Base-by-base conservation (phyloP, 2,888 invertebrate genomes). In the Acanthosepion esculentum region DNA sequence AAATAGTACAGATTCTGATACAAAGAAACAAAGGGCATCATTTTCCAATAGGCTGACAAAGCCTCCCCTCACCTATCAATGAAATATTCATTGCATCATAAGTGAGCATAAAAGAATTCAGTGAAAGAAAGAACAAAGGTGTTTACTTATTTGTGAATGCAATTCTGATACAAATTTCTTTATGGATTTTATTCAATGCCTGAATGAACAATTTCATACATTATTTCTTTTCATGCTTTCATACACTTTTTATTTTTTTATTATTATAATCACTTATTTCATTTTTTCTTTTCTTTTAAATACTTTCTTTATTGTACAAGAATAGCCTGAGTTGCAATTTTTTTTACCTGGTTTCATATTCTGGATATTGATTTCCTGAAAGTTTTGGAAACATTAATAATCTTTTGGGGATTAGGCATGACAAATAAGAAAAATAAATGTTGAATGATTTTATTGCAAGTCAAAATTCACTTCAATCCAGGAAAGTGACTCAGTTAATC, bases 141-240 rank as follows among this genome's bases (percentile, higher is more conserved):
- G 78, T 78, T 78, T 78, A 78, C 78, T 78, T 78, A 78, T 78
- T 78, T 78, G n/a, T 78, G 78, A 78, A 78, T 12, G 78, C 78
- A 15, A 78, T 78, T n/a, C 78, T n/a, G 12, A 12, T 18, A 78
- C 0, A 33, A 78, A 33, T 12, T n/a, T n/a, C n/a, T 78, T 78
- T 12, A 33, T 78, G n/a, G 33, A 78, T n/a, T 78, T n/a, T 12
- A 78, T 78, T 78, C 78, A 78, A 78, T 78, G 78, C n/a, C 18
- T 33, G 78, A 78, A 78, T 78, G 78, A 78, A 78, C n/a, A n/a
- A 78, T 78, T 78, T 78, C n/a, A 59, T 59, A 23, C 59, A 59
- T 78, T 12, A 78, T 78, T 78, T 78, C 78, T 78, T 78, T 59
- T 64, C 7, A n/a, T 33, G n/a, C n/a, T 78, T 78, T 78, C 78